Base-by-base conservation (phyloP, 2,888 invertebrate species). In the Leptogaster cylindrica region DNA sequence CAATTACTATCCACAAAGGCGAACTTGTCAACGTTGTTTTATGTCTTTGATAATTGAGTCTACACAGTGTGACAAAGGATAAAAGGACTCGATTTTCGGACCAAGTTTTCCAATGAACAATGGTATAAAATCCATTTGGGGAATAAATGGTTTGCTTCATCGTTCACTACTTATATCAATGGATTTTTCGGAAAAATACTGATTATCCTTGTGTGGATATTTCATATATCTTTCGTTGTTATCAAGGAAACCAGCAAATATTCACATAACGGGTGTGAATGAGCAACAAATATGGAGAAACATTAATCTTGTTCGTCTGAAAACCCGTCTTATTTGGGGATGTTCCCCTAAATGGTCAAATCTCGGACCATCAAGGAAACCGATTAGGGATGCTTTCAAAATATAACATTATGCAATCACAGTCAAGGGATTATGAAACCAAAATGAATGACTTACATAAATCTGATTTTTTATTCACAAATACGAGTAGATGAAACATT, bases 1-100 rank as follows among this genome's bases (percentile, higher is more conserved):
- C 67, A 67, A 67, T 67, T 67, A 67, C 64, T 64, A 50, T 63
- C 16, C 44, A 16, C 27, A 63, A 51, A 44, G 67, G 51, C 63
- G 52, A 41, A 25, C 64, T 39, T 67, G 67, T 64, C 63, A 64
- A 63, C 52, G 51, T 67, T 64, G 64, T 67, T 67, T 67, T 67
- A 67, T 67, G 52, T 51, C 44, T 31, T 64, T 51, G 67, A 64
- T 67, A 67, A 67, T 67, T 67, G 64, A 67, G 58, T 58, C 58
- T 58, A 36, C 41, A 23, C 41, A 41, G 58, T 58, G n/a, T 58
- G 39, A 58, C 58, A 58, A 58, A 39, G 58, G 58, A 58, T 58
- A 41, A 39, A 39, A 14, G 58, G 25, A 58, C 58, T 58, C 58
- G 58, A 58, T 39, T 58, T 41, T 58, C 14, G 58, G 58, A 23